Evolutionary conservation across 2,797 vertebrate genomes (phyloP), one percentile per base, ranked within the genome.

Genomic region (Lepus townsendii): DNA sequence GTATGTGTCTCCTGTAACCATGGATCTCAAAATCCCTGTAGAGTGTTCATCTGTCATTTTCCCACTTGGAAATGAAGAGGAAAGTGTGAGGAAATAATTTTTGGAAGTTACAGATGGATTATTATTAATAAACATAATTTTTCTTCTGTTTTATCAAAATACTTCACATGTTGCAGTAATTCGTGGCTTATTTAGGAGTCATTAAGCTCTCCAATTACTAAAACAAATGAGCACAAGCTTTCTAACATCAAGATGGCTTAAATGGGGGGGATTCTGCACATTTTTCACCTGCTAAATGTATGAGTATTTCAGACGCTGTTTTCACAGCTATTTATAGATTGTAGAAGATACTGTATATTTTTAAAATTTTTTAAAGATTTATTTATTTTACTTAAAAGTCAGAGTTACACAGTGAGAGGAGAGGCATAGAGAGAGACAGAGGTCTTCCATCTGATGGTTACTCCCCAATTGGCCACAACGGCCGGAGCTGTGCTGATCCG

Each of bases 241-340:
- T 72, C 42, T 57, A 80, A 50, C 52, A 83, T 20, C 47, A 47
- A 2, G 12, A 42, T 7, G 5, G 14, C 65, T 71, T 77, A 68
- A 19, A 50, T 0, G 14, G 5, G 38, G 32, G 65, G 14, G 8
- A 52, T 63, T 86, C 63, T 60, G 6, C 22, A 7, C 19, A 54
- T 62, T 87, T 80, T 50, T 91, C 68, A 91, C 30, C 27, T 50
- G 9, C 90, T 83, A 65, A 26, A 54, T 82, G 82, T 88, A 66
- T 73, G 69, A 72, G 32, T 76, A 66, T 80, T 93, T 94, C 73
- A 90, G 24, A 80, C 22, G 68, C 27, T 93, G 63, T 63, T 95
- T 89, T 84, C 62, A 84, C 38, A 87, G 77, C 76, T 91, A 87
- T 52, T 93, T 96, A 78, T 93, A 71, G 87, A 82, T 73, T 71